A percentile compares a stretch with the other conserved stretches of the same genome.
Evolutionary conservation across 2,888 invertebrate species (phyloP).

Genomic region (Anoplius nigerrimus): DNA sequence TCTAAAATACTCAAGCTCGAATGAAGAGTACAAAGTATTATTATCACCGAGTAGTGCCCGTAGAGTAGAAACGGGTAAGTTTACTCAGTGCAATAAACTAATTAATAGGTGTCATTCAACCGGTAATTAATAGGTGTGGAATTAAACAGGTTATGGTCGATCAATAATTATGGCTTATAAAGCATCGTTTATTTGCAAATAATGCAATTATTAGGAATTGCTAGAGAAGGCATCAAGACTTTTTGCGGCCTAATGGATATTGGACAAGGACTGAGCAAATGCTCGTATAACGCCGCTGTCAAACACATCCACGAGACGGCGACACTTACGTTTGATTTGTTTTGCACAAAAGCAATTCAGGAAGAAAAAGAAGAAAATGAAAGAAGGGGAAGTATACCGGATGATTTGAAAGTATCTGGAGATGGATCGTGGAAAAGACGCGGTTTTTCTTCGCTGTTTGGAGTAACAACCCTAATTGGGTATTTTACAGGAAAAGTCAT

Average conservation of each 20-base stretch:
- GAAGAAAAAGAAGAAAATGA: too few species aligned
- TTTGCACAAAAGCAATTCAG: slow-evolving; percentile 27
- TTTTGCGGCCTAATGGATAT: slow-evolving; percentile 54
- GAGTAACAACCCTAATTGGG: slow-evolving; percentile 39
- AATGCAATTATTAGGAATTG: slow-evolving; percentile 55
- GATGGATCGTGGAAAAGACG: slow-evolving; percentile 36
- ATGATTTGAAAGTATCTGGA: slow-evolving; percentile 35
- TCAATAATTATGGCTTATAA: too few species aligned
- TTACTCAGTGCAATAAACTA: too few species aligned
- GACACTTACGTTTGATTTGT: slow-evolving; percentile 35
- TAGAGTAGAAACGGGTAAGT: too few species aligned
- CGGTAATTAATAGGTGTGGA: too few species aligned
- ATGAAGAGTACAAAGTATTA: too few species aligned
- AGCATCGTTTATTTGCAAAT: too few species aligned
- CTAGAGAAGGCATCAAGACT: slow-evolving; percentile 56
- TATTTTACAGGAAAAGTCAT: slow-evolving; percentile 19
- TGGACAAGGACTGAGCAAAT: slow-evolving; percentile 37
- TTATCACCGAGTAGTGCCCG: too few species aligned
- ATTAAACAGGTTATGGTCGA: too few species aligned
- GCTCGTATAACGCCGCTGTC: slow-evolving; percentile 39
- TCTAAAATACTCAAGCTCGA: too few species aligned
- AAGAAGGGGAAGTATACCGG: slow-evolving; percentile 25
- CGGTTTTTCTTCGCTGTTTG: slow-evolving; percentile 34
- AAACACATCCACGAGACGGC: slow-evolving; percentile 36
- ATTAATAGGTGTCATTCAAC: too few species aligned